phyloP scores from a whole-genome alignment of 2,113 vertebrate genomes.

The Acanthochromis polyacanthus region DNA sequence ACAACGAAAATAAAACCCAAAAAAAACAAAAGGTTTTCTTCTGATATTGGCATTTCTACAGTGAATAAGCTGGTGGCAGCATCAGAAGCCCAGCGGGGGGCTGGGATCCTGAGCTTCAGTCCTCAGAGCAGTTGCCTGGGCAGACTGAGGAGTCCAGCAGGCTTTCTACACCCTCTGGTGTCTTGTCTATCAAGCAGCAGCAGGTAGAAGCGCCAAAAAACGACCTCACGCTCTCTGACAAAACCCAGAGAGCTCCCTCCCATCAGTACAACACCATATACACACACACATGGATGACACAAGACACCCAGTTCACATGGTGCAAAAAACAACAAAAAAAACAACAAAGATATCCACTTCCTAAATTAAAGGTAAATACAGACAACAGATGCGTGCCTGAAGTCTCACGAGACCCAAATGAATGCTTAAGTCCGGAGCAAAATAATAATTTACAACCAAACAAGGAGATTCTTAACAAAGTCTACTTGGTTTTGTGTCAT shows the following conservation, averaged over 20 bases:
- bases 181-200: conserved; percentile 73
- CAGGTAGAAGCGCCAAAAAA: conserved; percentile 65
- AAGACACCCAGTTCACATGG: conserved; percentile 57
- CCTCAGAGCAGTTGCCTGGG: conserved; percentile 40
- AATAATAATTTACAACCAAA: conserved; percentile 83
- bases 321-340: conserved; percentile 52
- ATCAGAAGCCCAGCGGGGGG: conserved; percentile 82
- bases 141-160: conserved; percentile 39
- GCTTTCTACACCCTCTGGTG: conserved; percentile 54
- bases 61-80: conserved; percentile 96
- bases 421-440: conserved; percentile 66
- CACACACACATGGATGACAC: conserved; percentile 13
- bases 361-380: conserved; percentile 74
- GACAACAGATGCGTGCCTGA: conserved; percentile 66
- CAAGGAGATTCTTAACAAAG: conserved; percentile 47
- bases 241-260: conserved; percentile 38
- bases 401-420: conserved; percentile 64
- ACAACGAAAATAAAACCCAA: conserved; percentile 16
- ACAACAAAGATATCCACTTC: conserved; percentile 51
- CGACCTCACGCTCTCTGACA: conserved; percentile 38
- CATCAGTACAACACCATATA: conserved; percentile 31
- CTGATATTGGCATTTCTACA: conserved; percentile 97
- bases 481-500: conserved; percentile 67
- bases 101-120: conserved; percentile 54
- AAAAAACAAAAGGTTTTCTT: conserved; percentile 83